Evolutionary conservation across 2,113 vertebrate genomes (phyloP), one percentile per base, ranked within the genome.

Genomic region (Empidonax traillii): DNA sequence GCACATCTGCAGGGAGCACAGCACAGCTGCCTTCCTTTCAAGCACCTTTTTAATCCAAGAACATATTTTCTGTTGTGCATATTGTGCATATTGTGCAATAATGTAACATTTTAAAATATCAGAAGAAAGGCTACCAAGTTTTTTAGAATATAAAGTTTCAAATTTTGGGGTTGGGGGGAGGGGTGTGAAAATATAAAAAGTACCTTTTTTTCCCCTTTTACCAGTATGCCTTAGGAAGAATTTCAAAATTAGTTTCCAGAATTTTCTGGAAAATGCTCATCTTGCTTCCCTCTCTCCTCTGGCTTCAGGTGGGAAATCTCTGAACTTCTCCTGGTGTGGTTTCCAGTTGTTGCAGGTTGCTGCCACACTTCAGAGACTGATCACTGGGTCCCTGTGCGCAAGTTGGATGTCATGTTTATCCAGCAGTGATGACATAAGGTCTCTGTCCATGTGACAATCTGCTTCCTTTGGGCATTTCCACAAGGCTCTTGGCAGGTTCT

Each of bases 361-460:
- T 78, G 63, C 27, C 41, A 6, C 1, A 3, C 41, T 37, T 37
- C 17, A 20, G 59, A 21, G 27, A 27, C 30, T 0, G 1, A 10
- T 41, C 14, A 20, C 1, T 1, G 16, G 63, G 15, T 62, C 7
- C 11, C 35, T 18, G 41, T 14, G 72, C 63, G 20, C 39, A 28
- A 33, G 37, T 5, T 47, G 73, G 43, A 4, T 16, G 13, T 17
- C 0, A 1, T 17, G 14, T 43, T 47, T 12, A 6, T 30, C 23
- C 43, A 33, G 23, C 25, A 24, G 68, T 41, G 44, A 3, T 11
- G 62, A 27, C 1, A 1, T 6, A 9, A 62, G 46, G 18, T 46
- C 23, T 3, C 19, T 14, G 15, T 17, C 12, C 0, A 1, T 25
- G 35, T 53, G 62, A 37, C 25, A 28, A 15, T 9, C 8, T 0